A percentile compares a stretch with the other conserved stretches of the same genome.
phyloP scores from a whole-genome alignment of 2,888 invertebrate species.

The Lithophane ornitopus region DNA sequence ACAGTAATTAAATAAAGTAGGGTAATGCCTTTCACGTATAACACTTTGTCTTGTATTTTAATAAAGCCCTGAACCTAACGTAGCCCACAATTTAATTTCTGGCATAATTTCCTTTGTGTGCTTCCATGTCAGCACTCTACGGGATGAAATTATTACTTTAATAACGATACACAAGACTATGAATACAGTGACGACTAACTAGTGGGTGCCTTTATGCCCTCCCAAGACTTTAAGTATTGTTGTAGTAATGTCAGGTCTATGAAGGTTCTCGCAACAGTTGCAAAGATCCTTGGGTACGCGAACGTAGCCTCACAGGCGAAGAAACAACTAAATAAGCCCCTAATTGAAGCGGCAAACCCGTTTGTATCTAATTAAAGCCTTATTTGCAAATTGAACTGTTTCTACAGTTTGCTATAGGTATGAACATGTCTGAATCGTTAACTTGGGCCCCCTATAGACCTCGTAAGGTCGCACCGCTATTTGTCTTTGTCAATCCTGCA shows the following conservation, averaged over 20 bases:
- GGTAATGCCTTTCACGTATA: conserved; percentile 23
- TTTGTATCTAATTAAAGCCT: conserved; percentile 73
- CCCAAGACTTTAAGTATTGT: conserved; percentile 15
- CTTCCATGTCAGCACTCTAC: conserved; percentile 45
- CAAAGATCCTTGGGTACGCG: conserved; percentile 35
- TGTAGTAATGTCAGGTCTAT: conserved; percentile 24
- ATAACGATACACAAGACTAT: conserved; percentile 24
- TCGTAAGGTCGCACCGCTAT: conserved; percentile 41
- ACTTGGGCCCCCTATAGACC: conserved; percentile 23
- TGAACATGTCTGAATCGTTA: conserved; percentile 12
- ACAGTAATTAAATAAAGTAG: conserved; percentile 40
- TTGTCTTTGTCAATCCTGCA: conserved; percentile 56
- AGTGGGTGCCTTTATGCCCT: conserved; percentile 17
- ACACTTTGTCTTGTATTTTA: conserved; percentile 36
- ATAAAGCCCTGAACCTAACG: conserved; percentile 31
- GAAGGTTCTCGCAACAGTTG: conserved; percentile 27
- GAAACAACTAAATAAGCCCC: conserved; percentile 65
- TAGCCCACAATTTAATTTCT: conserved; percentile 51
- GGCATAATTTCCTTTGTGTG: conserved; percentile 48
- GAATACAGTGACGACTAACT: conserved; percentile 26
- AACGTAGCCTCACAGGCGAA: conserved; percentile 34
- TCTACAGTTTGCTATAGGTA: conserved; percentile 18
- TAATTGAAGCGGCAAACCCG: conserved; percentile 68
- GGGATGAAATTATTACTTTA: conserved; percentile 53
- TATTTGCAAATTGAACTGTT: conserved; percentile 67